These are phyloP conservation scores for Sinhomidia bicolor DNA, from an alignment of 2,888 invertebrate species.

Conservation along the genomic window DNA sequence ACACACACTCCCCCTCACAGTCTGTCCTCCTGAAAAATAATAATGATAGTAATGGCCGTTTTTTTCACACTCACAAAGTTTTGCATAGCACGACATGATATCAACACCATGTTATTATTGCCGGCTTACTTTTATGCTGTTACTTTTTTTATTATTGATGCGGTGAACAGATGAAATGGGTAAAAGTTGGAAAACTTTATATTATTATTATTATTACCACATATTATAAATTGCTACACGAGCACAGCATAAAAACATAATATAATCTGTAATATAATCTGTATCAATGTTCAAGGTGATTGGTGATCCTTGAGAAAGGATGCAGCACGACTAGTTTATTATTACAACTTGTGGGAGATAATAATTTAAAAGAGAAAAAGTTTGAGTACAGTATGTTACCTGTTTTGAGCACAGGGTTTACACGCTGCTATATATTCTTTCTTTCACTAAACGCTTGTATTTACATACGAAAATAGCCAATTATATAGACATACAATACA, in stretches of 20 bases:
- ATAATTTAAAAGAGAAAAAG: constrained; percentile 48
- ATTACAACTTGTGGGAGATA: background rate
- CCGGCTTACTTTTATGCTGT: background rate
- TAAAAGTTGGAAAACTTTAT: background rate
- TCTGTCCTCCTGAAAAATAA: too few relatives aligned
- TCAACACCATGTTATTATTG: background rate
- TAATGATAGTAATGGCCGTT: too few relatives aligned
- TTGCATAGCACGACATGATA: constrained; percentile 24
- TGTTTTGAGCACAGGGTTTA: too few relatives aligned
- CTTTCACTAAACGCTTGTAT: background rate
- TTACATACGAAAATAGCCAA: constrained; percentile 39
- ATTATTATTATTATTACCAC: too few relatives aligned
- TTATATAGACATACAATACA: background rate
- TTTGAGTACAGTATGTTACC: constrained; percentile 8
- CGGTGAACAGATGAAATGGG: background rate
- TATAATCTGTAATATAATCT: constrained; percentile 38
- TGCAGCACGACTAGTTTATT: too few relatives aligned
- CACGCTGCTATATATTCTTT: background rate
- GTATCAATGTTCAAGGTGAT: too few relatives aligned
- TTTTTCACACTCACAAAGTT: too few relatives aligned
- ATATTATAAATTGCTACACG: background rate
- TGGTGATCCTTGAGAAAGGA: too few relatives aligned
- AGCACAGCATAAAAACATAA: background rate
- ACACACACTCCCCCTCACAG: background rate
- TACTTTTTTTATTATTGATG: background rate